Evolutionary conservation across 2,888 invertebrate species (phyloP).

Genomic region (Zygogramma bicolorata): DNA sequence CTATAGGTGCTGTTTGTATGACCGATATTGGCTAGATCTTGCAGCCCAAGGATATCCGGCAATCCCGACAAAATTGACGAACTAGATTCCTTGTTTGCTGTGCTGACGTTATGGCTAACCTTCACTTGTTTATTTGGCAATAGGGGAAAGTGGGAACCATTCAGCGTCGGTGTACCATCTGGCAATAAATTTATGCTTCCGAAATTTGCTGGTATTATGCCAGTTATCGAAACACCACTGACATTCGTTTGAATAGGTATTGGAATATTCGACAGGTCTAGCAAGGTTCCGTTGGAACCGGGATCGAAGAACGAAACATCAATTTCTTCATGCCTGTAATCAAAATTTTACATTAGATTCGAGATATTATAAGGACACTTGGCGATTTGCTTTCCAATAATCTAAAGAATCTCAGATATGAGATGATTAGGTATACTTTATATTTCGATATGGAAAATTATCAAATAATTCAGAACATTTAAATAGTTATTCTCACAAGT

Average conservation of each 20-base stretch:
- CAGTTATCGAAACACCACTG: constrained; percentile 69
- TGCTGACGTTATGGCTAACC: constrained; percentile 60
- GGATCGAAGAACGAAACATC: constrained; percentile 71
- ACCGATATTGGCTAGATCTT: constrained; percentile 12
- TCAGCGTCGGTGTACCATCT: constrained; percentile 37
- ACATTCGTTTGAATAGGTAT: constrained; percentile 70
- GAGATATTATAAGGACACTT: background rate
- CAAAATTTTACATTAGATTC: background rate
- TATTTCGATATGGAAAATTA: too few relatives aligned
- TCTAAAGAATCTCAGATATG: too few relatives aligned
- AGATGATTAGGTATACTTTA: too few relatives aligned
- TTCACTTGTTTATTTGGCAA: constrained; percentile 59
- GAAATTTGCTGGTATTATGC: constrained; percentile 54
- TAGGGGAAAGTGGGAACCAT: constrained; percentile 44
- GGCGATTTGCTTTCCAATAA: too few relatives aligned
- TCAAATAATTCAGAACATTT: too few relatives aligned
- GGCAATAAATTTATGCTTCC: constrained; percentile 38
- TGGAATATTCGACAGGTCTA: constrained; percentile 70
- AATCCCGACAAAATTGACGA: constrained; percentile 54
- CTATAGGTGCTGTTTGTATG: background rate
- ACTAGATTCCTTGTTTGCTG: constrained; percentile 53
- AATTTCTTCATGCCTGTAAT: constrained; percentile 68
- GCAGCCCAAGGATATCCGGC: constrained; percentile 50
- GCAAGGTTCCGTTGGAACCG: constrained; percentile 66
- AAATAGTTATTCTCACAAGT: too few relatives aligned